These are phyloP conservation scores for Hydraecia micacea DNA, from an alignment of 2,888 invertebrate genomes.

Conservation along the genomic window DNA sequence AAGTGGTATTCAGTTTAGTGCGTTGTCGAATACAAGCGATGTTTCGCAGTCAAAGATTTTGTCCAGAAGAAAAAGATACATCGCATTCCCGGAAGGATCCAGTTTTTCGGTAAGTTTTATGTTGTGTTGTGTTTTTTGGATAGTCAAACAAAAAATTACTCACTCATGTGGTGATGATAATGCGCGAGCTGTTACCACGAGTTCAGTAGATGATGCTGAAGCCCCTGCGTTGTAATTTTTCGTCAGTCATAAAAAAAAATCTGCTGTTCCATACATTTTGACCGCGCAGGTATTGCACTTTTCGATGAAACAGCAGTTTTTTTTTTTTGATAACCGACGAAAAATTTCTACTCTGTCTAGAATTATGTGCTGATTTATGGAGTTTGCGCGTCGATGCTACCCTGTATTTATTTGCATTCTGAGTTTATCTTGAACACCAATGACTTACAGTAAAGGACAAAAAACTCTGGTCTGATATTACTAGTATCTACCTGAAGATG, in stretches of 20 bases:
- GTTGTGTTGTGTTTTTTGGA: background rate
- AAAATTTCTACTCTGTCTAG: background rate
- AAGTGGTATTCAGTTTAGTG: slow-evolving; percentile 65
- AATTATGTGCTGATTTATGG: no score
- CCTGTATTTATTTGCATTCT: background rate
- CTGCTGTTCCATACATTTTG: background rate
- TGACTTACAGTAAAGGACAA: background rate
- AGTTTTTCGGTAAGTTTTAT: slow-evolving; percentile 91
- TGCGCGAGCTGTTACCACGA: background rate
- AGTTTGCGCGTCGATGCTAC: no score
- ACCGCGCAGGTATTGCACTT: background rate
- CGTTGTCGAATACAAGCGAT: slow-evolving; percentile 45
- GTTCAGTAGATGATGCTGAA: background rate
- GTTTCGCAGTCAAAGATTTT: slow-evolving; percentile 78
- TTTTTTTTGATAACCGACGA: background rate
- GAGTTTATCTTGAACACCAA: background rate
- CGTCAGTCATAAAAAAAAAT: background rate
- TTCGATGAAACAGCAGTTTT: background rate
- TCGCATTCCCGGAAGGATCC: slow-evolving; percentile 93
- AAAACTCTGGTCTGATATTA: background rate
- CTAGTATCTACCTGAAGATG: background rate
- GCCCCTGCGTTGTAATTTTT: background rate
- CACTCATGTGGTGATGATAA: no score
- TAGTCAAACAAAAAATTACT: background rate
- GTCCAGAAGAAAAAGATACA: slow-evolving; percentile 91